Base-by-base conservation (phyloP, 1,140 invertebrate species). In the Danaus plexippus region DNA sequence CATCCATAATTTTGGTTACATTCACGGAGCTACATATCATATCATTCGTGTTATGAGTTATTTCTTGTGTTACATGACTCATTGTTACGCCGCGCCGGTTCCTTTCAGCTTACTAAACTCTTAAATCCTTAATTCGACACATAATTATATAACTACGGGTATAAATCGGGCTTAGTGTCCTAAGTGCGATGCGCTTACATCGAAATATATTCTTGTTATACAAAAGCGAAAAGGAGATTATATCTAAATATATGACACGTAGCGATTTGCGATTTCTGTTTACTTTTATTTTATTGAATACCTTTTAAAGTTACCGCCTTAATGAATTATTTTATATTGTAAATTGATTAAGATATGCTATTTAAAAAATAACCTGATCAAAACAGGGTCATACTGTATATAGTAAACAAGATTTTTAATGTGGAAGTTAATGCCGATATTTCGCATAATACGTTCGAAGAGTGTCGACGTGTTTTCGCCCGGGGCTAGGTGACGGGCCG, bases 81-180 rank as follows among this genome's bases (percentile, higher is more conserved):
- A 32, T 32, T 32, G 22, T 32, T 32, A 32, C 22, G 55, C 22
- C 44, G 50, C 43, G 53, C 58, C 52, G 48, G 40, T 52, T 56
- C 62, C 65, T 72, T 75, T 71, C 54, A 62, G 52, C 63, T 71
- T 79, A 71, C 75, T 80, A 69, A 73, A 73, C 59, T 59, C 66
- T 75, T 76, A 72, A 77, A 73, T 71, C 69, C 69, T 75, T 77
- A 78, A 82, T 75, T 82, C 73, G 73, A 72, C 65, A 66, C 63
- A 68, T 76, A 85, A 74, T 79, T 80, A 81, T 77, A 75, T 63
- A 71, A 75, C 67, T 63, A 71, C 67, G 71, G 72, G 63, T 71
- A 71, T 80, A 82, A 80, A 75, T 74, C 69, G 66, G 71, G 74
- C 64, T 85, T 81, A 85, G 67, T 78, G 82, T 83, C 81, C 74